Conservation (phyloP, 2,797 vertebrate genomes). For the Vireo griseus region DNA sequence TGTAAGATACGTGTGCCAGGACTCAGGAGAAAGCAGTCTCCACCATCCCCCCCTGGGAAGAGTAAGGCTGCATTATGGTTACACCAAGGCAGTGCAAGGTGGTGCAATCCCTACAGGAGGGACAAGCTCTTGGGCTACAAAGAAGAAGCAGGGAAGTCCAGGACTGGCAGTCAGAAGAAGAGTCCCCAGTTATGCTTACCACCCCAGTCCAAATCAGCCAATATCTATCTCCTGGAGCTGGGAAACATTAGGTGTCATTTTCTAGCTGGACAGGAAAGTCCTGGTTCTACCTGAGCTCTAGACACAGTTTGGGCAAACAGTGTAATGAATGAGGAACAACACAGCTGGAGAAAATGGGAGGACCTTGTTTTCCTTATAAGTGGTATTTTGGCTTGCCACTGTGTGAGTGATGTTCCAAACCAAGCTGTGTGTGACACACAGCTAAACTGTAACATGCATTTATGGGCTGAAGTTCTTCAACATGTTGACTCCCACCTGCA, state of each 20-base stretch:
- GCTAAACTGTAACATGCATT: not conserved
- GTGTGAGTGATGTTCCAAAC: not conserved
- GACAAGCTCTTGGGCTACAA: not conserved
- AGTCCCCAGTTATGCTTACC: not conserved
- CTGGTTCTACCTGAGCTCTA: not conserved
- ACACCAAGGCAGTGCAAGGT: not conserved
- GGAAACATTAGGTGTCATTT: not conserved
- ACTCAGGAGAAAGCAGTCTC: not conserved
- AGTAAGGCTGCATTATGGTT: not conserved
- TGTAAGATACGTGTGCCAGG: not conserved
- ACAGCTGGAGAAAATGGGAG: not conserved
- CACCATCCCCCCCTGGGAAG: not conserved
- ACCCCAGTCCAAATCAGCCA: not conserved
- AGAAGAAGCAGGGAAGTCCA: not conserved
- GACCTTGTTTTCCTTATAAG: not conserved
- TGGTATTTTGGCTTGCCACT: not conserved
- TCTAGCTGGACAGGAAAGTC: not conserved
- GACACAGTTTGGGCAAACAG: not conserved
- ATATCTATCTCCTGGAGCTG: not conserved
- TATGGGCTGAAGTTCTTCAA: not conserved
- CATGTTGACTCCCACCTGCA: fast-evolving
- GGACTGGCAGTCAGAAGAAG: not conserved
- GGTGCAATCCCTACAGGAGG: not conserved
- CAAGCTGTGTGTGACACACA: not conserved
- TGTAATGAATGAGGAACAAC: not conserved